These are phyloP conservation scores for Aviceda subcristata DNA, from an alignment of 2,113 vertebrate species.

Conservation along the genomic window DNA sequence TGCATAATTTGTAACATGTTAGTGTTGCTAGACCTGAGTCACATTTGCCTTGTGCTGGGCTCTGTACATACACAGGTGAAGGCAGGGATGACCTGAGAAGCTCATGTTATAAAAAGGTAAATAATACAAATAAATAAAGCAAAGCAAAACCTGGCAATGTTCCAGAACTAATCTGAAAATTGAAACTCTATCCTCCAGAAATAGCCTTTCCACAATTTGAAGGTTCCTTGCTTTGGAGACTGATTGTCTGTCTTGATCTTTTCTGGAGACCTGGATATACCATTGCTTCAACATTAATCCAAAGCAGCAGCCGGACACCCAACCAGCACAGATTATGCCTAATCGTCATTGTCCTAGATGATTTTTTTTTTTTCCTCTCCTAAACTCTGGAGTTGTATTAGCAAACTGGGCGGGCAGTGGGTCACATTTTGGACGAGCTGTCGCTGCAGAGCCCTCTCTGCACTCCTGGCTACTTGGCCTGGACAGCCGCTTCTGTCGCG, in stretches of 20 bases:
- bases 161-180: not conserved
- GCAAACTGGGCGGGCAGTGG: not conserved
- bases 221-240: not conserved
- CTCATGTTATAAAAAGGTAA: not conserved
- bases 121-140: not conserved
- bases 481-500: not conserved
- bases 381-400: not conserved
- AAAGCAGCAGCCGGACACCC: not conserved
- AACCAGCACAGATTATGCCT: not conserved
- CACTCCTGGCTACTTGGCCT: not conserved
- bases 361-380: not conserved
- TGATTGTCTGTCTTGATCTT: not conserved
- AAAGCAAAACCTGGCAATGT: not conserved
- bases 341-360: not conserved
- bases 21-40: not conserved
- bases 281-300: accelerated
- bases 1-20: not conserved
- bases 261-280: not conserved
- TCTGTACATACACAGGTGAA: accelerated
- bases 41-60: not conserved
- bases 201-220: accelerated
- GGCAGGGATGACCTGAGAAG: not conserved
- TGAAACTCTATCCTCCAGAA: not conserved
- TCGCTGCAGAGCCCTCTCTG: not conserved
- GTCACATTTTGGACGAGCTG: not conserved